Base-by-base conservation (phyloP, 2,113 vertebrate genomes). In the Chaetorhynchus papuensis region DNA sequence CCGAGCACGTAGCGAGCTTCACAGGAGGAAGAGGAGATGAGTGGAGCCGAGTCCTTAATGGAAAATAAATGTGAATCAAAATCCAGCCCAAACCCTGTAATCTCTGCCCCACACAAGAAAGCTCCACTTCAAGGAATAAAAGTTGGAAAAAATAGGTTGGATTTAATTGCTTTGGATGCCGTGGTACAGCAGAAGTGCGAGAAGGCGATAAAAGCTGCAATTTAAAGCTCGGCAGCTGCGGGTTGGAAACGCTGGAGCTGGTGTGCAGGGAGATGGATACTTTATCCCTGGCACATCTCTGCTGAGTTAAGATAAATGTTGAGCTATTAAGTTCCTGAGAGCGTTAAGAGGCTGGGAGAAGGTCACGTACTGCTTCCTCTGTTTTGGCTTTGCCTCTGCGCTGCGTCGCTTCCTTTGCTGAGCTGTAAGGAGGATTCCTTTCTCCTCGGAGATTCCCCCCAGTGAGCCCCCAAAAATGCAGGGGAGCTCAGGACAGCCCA, bases 161-260 rank as follows among this genome's bases (percentile, higher is more conserved):
- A 76, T 91, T 92, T 96, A 90, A 92, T 95, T 96, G 90, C 94
- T 95, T 94, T 90, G 96, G 79, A 64, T 53, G 52, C 84, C 10
- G 35, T 60, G 74, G 72, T 23, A 59, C 66, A n/a, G 69, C 86
- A 78, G 47, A 85, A 74, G 83, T 18, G 78, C 2, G 11, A 35
- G 84, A 37, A 68, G 83, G 56, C 0, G 44, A 86, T 82, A 87
- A 95, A 90, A 89, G 61, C 68, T 44, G 26, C 88, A 68, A 76
- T 97, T 94, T 74, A 93, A 93, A 90, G 90, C 94, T 86, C 49
- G 1, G 82, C 79, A 47, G 92, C 1, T 2, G 11, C 0, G 20
- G 41, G 31, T 24, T 82, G 77, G 87, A 57, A 88, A 37, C 0
- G 2, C 4, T 0, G 5, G 72, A 31, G 75, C 75, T 89, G 81